Base-by-base conservation (phyloP, 2,113 vertebrate species). In the Microtus ochrogaster region DNA sequence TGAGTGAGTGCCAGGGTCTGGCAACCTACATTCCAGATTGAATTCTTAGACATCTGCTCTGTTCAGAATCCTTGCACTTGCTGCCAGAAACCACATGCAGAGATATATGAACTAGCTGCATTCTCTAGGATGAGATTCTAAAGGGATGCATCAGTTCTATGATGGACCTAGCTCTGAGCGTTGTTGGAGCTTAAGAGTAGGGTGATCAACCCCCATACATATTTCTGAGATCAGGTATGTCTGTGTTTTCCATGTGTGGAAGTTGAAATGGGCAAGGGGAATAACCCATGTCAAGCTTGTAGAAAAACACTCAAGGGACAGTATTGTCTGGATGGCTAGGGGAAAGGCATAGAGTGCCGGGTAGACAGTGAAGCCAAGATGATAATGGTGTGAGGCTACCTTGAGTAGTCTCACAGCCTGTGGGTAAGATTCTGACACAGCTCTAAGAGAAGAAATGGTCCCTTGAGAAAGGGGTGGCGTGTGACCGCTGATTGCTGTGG, bases 281-380 rank as follows among this genome's bases (percentile, higher is more conserved):
- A 52, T 5, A 55, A 14, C 26, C 65, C 24, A 28, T 30, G 6
- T 17, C 63, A 36, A 65, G 14, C 61, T 39, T 79, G n/a, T 49
- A 85, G 78, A 63, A 47, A 68, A 94, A 49, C 10, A 63, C 17
- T 36, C 11, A 16, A n/a, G 13, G 5, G 1, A 0, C 5, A 13
- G 22, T 33, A 65, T 33, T 65, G 63, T 47, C 0, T 0, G 16
- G 44, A 19, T 44, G 5, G 5, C 36, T 12, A 12, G 61, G 68
- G 28, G 21, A 0, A 0, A 30, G 3, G 12, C 72, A 74, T 72
- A 77, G 21, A 12, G 4, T 55, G 11, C 1, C 6, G 13, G 7
- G 28, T 66, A 30, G 49, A 30, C 5, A 0, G 0, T 7, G 24
- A 41, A 39, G 24, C 9, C 5, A 16, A 16, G 2, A 3, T 55